Conservation (phyloP, 2,797 vertebrate species). For the Heterohyrax brucei region DNA sequence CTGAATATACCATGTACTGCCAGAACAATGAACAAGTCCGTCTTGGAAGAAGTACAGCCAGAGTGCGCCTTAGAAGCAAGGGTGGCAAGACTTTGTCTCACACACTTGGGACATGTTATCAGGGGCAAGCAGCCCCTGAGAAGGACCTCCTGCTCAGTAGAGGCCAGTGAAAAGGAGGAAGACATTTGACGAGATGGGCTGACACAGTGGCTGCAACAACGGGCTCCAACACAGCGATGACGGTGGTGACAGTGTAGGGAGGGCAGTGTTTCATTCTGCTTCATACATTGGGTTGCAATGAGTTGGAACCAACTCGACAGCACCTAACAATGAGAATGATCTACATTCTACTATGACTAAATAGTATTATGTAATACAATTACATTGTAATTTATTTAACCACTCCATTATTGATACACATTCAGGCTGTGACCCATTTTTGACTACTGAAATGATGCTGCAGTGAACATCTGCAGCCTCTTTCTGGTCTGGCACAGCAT, state of each 20-base stretch:
- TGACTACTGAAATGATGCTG: constrained; percentile 19
- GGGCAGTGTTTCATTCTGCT: background rate
- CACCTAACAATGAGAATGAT: background rate
- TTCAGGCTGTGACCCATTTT: background rate
- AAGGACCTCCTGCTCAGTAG: background rate
- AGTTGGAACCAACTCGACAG: background rate
- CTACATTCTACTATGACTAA: background rate
- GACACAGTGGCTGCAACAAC: background rate
- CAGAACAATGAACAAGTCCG: too few species aligned
- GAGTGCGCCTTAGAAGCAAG: too few species aligned
- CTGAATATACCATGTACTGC: too few species aligned
- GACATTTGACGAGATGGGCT: background rate
- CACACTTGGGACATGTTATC: background rate
- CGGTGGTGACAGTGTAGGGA: too few species aligned
- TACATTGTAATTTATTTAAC: background rate
- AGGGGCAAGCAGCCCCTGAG: background rate
- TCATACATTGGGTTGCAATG: background rate
- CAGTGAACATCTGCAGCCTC: background rate
- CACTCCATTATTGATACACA: background rate
- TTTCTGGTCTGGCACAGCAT: background rate
- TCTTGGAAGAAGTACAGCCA: too few species aligned
- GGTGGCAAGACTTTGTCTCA: too few species aligned
- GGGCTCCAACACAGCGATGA: background rate
- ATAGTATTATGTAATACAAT: background rate
- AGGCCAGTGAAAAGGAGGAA: background rate